Percentiles rank a stretch among this genome's conserved stretches.
Conservation (phyloP, 2,888 invertebrate species). For the Drosophila neutralis region DNA sequence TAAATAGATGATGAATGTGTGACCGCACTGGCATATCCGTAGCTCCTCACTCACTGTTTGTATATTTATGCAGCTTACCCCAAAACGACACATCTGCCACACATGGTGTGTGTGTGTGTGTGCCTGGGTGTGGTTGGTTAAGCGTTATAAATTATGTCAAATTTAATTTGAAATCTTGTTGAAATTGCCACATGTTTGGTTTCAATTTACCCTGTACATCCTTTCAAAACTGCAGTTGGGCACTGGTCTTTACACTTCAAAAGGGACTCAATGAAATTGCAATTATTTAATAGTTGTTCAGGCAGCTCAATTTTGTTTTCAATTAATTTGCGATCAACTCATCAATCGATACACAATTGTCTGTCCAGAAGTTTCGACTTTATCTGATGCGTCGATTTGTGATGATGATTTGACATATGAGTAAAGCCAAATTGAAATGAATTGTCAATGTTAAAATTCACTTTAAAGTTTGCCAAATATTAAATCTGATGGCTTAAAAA, state of each 20-base stretch:
- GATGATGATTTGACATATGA: not conserved
- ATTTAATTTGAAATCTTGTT: constrained; percentile 68
- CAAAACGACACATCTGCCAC: constrained; percentile 13
- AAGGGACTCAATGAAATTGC: constrained; percentile 1
- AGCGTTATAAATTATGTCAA: constrained; percentile 65
- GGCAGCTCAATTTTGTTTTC: constrained; percentile 2
- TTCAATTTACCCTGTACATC: constrained; percentile 22
- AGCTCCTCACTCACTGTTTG: constrained; percentile 26
- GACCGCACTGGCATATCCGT: constrained; percentile 61
- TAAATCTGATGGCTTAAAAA: not conserved
- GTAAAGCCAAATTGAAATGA: not conserved
- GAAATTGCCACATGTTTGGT: constrained; percentile 48
- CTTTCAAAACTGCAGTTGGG: not conserved
- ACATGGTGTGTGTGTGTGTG: constrained; percentile 7
- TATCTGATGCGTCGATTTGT: not conserved
- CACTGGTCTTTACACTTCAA: not conserved
- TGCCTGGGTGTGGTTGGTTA: constrained; percentile 28
- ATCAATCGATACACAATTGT: not conserved
- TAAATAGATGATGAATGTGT: constrained; percentile 74
- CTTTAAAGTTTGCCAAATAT: too few relatives aligned
- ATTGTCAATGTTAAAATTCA: not conserved
- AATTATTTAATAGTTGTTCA: not conserved
- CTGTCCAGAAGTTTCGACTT: not conserved
- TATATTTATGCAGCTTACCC: constrained; percentile 40
- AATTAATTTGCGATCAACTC: constrained; percentile 11